A percentile compares a stretch with the other conserved stretches of the same genome.
Conservation (phyloP, 2,113 vertebrate species). For the Onychostruthus taczanowskii region DNA sequence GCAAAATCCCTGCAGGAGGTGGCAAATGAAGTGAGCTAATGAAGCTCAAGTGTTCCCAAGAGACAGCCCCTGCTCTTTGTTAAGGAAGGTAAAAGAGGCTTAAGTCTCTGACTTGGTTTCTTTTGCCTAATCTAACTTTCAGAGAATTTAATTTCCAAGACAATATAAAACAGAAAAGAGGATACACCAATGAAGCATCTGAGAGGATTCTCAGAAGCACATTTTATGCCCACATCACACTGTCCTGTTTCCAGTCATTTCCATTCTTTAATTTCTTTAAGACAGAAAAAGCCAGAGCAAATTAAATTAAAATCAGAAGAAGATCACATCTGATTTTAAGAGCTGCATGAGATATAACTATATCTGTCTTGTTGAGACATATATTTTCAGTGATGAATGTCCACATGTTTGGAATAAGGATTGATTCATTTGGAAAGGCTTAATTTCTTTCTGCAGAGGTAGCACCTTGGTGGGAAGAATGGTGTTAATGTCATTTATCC, state of each 20-base stretch:
- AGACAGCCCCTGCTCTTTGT: neutral
- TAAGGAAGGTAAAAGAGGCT: neutral
- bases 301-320: neutral
- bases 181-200: neutral
- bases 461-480: neutral
- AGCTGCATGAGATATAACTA: neutral
- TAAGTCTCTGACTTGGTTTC: neutral
- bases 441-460: neutral
- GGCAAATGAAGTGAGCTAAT: neutral
- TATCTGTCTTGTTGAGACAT: neutral
- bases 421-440: neutral
- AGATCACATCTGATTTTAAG: neutral
- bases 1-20: neutral
- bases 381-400: neutral
- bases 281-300: neutral
- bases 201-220: neutral
- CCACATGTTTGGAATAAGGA: fast-evolving
- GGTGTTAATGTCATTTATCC: neutral
- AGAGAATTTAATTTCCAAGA: neutral
- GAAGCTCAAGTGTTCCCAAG: neutral
- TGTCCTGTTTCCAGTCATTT: neutral
- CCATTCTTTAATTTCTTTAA: neutral
- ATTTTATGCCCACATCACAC: neutral
- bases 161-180: neutral
- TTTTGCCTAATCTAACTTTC: neutral